Evolutionary conservation across 1,140 invertebrate genomes (phyloP).

Genomic region (Tetranychus cinnabarinus): DNA sequence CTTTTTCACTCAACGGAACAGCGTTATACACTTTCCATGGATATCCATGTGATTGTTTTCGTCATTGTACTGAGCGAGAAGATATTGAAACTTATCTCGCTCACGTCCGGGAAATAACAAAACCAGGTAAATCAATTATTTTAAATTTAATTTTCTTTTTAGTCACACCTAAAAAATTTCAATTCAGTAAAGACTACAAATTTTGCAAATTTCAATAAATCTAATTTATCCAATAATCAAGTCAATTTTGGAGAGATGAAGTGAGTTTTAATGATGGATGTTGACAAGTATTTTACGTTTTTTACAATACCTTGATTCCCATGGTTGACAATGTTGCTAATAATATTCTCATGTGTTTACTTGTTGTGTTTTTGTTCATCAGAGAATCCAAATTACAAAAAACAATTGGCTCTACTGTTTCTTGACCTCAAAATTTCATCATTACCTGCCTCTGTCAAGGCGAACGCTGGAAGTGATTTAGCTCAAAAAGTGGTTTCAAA

Average conservation of each 20-base stretch:
- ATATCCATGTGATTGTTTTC: slow-evolving; percentile 15
- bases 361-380: neutral
- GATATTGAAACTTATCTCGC: slow-evolving; percentile 9
- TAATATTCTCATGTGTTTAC: too few relatives aligned
- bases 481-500: slow-evolving; percentile 9
- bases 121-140: slow-evolving; percentile 4
- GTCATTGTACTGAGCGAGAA: slow-evolving; percentile 11
- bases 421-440: slow-evolving; percentile 12
- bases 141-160: too few relatives aligned
- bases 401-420: slow-evolving; percentile 7
- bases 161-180: too few relatives aligned
- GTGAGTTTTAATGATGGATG: too few relatives aligned
- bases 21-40: slow-evolving; percentile 13
- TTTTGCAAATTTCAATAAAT: too few relatives aligned
- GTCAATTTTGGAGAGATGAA: too few relatives aligned
- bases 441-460: slow-evolving; percentile 7
- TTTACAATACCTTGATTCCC: too few relatives aligned
- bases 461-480: slow-evolving; percentile 10
- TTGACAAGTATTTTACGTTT: too few relatives aligned
- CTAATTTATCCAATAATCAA: too few relatives aligned
- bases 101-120: slow-evolving; percentile 11
- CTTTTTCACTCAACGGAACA: slow-evolving; percentile 13
- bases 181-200: neutral
- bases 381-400: slow-evolving; percentile 4
- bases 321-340: too few relatives aligned